Base-by-base conservation (phyloP, 2,797 vertebrate genomes). In the Sebastes hopkinsi region DNA sequence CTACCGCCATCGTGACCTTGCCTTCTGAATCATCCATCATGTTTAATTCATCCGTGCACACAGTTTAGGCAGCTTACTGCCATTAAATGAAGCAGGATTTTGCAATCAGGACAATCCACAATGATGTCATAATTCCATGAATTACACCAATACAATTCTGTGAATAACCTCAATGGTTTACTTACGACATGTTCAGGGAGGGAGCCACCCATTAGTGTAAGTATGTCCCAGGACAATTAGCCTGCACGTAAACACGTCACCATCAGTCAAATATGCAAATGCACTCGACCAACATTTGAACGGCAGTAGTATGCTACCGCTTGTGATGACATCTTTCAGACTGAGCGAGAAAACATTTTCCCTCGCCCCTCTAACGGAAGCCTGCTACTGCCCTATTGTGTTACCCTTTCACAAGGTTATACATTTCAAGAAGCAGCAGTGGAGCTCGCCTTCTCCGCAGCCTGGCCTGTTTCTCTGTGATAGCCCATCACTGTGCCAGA, bases 401-500 rank as follows among this genome's bases (percentile, higher is more conserved):
- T 89, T 88, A 75, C 85, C 90, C 87, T 92, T 88, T 82, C 85
- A 92, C 88, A 94, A 92, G 92, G 93, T 94, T 94, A 91, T 76
- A 55, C 80, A 85, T 85, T 88, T 89, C 36, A 89, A 85, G 89
- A 77, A 85, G 87, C 83, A 91, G 84, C 81, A 73, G 82, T 22
- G 75, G 72, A 82, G 88, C 87, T 79, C 62, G 72, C 78, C 86
- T 80, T 68, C 84, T 87, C 81, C 85, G 79, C 85, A 91, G 86
- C 82, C 74, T 50, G 78, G 88, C 78, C 92, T 94, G 92, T 91
- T 91, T 85, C 79, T 83, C 75, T 78, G 83, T 84, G 89, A 93
- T 93, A 91, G 90, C 69, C 91, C 83, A 89, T 84, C 89, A 81
- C 72, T 84, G 85, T 88, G 93, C 92, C 91, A 94, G 88, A 89